Evolutionary conservation across 2,797 vertebrate genomes (phyloP).

Genomic region (Amazona ochrocephala): DNA sequence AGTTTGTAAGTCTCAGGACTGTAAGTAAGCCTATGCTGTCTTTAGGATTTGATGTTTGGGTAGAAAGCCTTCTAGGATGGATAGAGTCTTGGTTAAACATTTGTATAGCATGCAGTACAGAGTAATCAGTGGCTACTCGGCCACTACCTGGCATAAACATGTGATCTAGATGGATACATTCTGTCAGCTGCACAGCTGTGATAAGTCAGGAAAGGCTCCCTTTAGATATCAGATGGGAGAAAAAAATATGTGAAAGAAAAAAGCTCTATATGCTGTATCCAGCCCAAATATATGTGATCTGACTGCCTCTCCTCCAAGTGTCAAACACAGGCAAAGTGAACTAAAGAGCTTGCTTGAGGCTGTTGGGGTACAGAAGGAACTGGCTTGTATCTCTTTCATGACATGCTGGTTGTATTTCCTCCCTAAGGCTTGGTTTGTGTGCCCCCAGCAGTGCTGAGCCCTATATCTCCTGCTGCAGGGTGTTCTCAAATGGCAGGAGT

Average conservation of each 20-base stretch:
- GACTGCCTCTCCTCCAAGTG: neutral
- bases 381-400: neutral
- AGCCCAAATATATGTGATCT: neutral
- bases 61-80: neutral
- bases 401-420: neutral
- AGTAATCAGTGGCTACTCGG: neutral
- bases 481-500: neutral
- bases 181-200: neutral
- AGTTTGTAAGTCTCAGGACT: neutral
- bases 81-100: neutral
- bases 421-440: neutral
- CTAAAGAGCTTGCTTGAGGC: neutral
- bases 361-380: neutral
- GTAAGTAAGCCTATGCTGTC: neutral
- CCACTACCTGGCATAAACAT: neutral
- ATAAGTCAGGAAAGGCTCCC: neutral
- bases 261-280: neutral
- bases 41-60: constrained; percentile 3
- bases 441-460: accelerated
- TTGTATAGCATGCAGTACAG: neutral
- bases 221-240: neutral
- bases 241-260: neutral
- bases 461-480: neutral
- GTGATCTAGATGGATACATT: neutral
- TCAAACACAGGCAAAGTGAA: neutral